Evolutionary conservation across 2,888 invertebrate species (phyloP).

Genomic region (Mesorhabditis sp.): DNA sequence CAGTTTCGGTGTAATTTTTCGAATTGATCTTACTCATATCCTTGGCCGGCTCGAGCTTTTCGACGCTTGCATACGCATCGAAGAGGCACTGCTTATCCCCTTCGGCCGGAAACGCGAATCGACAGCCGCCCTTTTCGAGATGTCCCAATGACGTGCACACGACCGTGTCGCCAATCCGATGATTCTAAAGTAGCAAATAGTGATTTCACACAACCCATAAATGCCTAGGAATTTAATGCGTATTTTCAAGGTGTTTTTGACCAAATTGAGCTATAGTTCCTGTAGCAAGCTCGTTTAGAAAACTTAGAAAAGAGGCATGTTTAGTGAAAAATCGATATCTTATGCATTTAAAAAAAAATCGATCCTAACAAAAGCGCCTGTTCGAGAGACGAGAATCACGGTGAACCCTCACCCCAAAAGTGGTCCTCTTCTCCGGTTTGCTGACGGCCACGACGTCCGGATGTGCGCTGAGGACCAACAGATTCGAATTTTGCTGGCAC

Average conservation of each 20-base stretch:
- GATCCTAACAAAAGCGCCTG: not conserved
- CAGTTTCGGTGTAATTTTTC: no score
- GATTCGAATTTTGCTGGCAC: slow-evolving; percentile 44
- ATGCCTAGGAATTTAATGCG: no score
- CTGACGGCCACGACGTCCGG: slow-evolving; percentile 52
- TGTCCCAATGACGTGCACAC: slow-evolving; percentile 18
- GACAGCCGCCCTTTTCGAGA: no score
- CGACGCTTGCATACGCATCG: no score
- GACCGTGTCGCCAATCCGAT: slow-evolving; percentile 35
- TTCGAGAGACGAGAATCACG: slow-evolving; percentile 11
- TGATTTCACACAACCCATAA: no score
- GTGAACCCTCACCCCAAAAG: slow-evolving; percentile 27
- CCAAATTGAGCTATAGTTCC: slow-evolving; percentile 1
- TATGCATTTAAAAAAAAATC: not conserved
- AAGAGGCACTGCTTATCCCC: no score
- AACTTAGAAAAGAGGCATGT: not conserved
- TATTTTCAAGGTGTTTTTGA: not conserved
- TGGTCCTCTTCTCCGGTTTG: slow-evolving; percentile 40
- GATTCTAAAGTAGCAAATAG: slow-evolving; percentile 8
- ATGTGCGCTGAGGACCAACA: slow-evolving; percentile 51
- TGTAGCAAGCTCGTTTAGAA: not conserved
- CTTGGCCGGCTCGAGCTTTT: no score
- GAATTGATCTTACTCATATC: not conserved
- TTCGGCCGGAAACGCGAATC: no score
- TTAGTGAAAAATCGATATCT: not conserved